Evolutionary conservation across 2,797 vertebrate genomes (phyloP), one percentile per base, ranked within the genome.

Genomic region (Syndactyla subalaris): DNA sequence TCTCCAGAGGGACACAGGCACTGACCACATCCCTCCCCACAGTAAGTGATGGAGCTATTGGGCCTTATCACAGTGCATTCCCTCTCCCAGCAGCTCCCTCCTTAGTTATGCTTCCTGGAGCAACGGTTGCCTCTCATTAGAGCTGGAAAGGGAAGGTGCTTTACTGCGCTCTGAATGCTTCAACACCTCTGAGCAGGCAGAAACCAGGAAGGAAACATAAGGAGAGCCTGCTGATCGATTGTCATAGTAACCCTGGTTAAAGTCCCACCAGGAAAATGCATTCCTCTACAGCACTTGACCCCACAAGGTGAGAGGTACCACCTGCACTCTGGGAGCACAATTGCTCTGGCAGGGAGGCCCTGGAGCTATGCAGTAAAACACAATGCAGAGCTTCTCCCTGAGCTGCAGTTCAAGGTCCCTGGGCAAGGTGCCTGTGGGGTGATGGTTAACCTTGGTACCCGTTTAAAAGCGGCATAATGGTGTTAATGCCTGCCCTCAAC

Each of bases 191-290:
- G 52, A 71, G 48, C 49, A 30, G 63, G 71, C 51, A 68, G 66
- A 59, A 81, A 66, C 16, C 57, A 43, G 74, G 48, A 73, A 95
- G 86, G 71, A 59, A 57, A 21, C 2, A 3, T 24, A 67, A 92
- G 77, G 71, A 45, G 63, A 88, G 76, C 43, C 88, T 79, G 58
- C 62, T 73, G 79, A 18, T 73, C 8, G 36, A 79, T 52, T 36
- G 59, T n/a, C 71, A 59, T 9, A 52, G 84, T 21, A 90, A 92
- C 86, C n/a, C 82, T 71, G 52, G 95, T 93, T 95, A 93, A 95
- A 93, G 74, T 93, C 74, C 77, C 74, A 95, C 88, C 55, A 94
- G 74, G 38, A 91, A 91, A 96, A 89, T 1, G 0, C 58, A 29
- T 91, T 91, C 30, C 88, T 5, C 23, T 46, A 3, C 26, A 62